phyloP scores from a whole-genome alignment of 2,113 vertebrate genomes.

The Climacteris rufus region DNA sequence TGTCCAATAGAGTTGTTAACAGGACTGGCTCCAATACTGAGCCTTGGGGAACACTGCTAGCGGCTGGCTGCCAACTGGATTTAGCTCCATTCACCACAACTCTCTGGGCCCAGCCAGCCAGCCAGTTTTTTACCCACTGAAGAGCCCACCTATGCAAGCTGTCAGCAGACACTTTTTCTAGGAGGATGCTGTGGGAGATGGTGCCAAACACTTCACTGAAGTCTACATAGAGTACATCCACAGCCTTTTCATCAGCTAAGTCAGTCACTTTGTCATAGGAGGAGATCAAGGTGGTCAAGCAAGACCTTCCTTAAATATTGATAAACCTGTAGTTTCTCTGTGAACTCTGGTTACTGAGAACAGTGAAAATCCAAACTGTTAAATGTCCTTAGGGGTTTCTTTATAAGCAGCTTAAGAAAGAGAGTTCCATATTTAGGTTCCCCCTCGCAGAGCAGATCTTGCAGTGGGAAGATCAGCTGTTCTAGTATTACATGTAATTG shows the following conservation, averaged over 20 bases:
- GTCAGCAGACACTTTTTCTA: background rate
- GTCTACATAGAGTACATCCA: background rate
- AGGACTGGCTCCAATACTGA: too few species aligned
- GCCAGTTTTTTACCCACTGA: background rate
- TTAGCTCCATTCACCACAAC: background rate
- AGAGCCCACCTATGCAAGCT: background rate
- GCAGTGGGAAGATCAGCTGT: background rate
- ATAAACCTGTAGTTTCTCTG: background rate
- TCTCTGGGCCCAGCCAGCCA: background rate
- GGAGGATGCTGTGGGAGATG: background rate
- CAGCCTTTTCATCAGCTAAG: background rate
- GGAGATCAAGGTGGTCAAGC: background rate
- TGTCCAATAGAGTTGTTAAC: background rate
- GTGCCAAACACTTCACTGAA: background rate
- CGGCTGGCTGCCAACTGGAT: background rate
- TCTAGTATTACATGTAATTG: background rate
- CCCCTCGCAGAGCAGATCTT: background rate
- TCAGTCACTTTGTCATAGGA: background rate
- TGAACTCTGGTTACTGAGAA: background rate
- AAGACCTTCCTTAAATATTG: background rate
- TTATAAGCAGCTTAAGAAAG: background rate
- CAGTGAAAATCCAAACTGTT: background rate
- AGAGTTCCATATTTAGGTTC: background rate
- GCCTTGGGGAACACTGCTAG: accelerated
- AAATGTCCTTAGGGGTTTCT: background rate